These are phyloP conservation scores for Lutraria rhynchaena DNA, from an alignment of 1,140 invertebrate species.

Conservation along the genomic window DNA sequence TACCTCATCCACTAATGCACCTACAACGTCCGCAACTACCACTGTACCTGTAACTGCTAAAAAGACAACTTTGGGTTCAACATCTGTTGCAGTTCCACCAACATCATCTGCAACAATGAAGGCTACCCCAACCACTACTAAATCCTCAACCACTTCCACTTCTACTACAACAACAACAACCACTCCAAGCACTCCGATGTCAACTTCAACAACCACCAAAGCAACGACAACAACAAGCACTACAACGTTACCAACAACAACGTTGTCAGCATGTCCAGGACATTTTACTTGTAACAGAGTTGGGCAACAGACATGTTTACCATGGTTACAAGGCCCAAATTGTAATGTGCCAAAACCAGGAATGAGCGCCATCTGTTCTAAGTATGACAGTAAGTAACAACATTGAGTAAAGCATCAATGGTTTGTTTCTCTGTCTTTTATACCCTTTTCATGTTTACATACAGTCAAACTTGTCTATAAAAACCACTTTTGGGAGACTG, in stretches of 20 bases:
- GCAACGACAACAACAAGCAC: slow-evolving; percentile 27
- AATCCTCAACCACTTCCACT: slow-evolving; percentile 22
- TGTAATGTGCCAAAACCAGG: slow-evolving; percentile 46
- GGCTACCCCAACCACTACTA: slow-evolving; percentile 2
- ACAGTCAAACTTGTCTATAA: too few relatives aligned
- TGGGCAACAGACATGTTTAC: slow-evolving; percentile 29
- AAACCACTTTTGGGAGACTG: too few relatives aligned
- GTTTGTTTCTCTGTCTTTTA: too few relatives aligned
- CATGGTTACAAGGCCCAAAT: slow-evolving; percentile 45
- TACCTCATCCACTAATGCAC: not conserved
- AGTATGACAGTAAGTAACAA: slow-evolving; percentile 48
- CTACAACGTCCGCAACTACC: not conserved
- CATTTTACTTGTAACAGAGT: slow-evolving; percentile 25
- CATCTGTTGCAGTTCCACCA: not conserved
- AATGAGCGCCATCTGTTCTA: slow-evolving; percentile 6
- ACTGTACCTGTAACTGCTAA: not conserved
- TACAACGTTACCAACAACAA: slow-evolving; percentile 37
- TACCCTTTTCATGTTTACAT: too few relatives aligned
- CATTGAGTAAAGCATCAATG: too few relatives aligned
- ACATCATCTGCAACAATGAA: not conserved
- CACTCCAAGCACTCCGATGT: slow-evolving; percentile 7
- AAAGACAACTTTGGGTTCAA: not conserved
- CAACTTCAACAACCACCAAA: slow-evolving; percentile 2
- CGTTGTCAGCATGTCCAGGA: slow-evolving; percentile 40
- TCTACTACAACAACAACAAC: not conserved